Conservation (phyloP, 2,113 vertebrate genomes). For the Andinoacara biseriatus region DNA sequence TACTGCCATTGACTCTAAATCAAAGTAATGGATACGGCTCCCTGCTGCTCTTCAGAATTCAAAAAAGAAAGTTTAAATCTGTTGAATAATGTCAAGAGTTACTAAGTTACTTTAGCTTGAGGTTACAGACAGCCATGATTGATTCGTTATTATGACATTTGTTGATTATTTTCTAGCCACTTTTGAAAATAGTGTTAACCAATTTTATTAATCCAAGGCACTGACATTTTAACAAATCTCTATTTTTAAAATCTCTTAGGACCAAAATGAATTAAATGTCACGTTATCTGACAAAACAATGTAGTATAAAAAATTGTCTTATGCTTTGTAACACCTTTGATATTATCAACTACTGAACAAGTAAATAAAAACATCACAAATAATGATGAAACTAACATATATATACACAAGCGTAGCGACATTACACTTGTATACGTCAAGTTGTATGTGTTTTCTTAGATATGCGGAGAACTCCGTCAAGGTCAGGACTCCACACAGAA, state of each 20-base stretch:
- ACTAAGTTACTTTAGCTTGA: neutral
- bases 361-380: neutral
- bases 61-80: neutral
- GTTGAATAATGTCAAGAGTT: neutral
- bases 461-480: constrained; percentile 32
- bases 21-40: neutral
- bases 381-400: neutral
- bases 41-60: neutral
- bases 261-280: neutral
- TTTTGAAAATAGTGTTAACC: neutral
- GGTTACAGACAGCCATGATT: neutral
- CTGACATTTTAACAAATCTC: neutral
- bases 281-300: neutral
- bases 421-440: neutral
- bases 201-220: neutral
- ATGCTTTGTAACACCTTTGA: neutral
- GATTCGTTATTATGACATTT: constrained; percentile 2
- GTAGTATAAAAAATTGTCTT: neutral
- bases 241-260: neutral
- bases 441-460: constrained; percentile 6
- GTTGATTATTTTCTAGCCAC: neutral
- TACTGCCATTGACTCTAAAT: neutral
- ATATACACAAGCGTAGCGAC: neutral
- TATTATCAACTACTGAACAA: neutral
- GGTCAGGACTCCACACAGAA: constrained; percentile 16